These are phyloP conservation scores for Rhadina sibilatrix DNA, from an alignment of 2,113 vertebrate species.

Conservation along the genomic window DNA sequence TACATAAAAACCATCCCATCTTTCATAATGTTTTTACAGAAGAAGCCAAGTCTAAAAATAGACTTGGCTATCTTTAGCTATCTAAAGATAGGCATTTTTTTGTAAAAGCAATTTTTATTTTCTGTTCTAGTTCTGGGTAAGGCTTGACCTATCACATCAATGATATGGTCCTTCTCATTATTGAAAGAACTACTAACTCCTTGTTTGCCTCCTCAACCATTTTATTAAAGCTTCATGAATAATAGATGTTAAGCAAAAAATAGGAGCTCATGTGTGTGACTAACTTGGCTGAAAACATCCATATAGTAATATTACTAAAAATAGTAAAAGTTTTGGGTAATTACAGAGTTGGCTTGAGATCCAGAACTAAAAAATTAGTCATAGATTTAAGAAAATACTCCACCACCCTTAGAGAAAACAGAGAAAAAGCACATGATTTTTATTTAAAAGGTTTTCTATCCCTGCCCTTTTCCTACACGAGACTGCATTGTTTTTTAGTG, in stretches of 20 bases:
- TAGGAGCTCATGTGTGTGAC: background rate
- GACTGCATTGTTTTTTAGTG: background rate
- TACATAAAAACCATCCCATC: background rate
- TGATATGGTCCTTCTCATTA: background rate
- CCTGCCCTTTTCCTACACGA: background rate
- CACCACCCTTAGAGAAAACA: background rate
- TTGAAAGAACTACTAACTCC: background rate
- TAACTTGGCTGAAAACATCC: background rate
- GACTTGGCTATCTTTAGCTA: background rate
- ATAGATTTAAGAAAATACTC: constrained; percentile 6
- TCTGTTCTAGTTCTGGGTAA: background rate
- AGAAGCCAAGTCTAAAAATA: background rate
- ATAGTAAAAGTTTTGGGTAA: constrained; percentile 1
- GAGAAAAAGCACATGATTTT: background rate
- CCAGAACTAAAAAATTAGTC: constrained; percentile 12
- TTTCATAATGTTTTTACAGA: background rate
- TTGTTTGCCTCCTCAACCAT: background rate
- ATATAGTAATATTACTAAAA: background rate
- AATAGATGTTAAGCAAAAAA: background rate
- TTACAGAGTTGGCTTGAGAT: background rate
- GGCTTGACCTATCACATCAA: background rate
- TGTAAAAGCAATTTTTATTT: background rate
- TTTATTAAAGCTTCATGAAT: background rate
- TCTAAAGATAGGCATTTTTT: background rate
- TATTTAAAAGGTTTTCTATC: background rate